A percentile compares a stretch with the other conserved stretches of the same genome.
These are phyloP conservation scores for Melolontha melolontha DNA, from an alignment of 2,888 invertebrate species.

Conservation along the genomic window DNA sequence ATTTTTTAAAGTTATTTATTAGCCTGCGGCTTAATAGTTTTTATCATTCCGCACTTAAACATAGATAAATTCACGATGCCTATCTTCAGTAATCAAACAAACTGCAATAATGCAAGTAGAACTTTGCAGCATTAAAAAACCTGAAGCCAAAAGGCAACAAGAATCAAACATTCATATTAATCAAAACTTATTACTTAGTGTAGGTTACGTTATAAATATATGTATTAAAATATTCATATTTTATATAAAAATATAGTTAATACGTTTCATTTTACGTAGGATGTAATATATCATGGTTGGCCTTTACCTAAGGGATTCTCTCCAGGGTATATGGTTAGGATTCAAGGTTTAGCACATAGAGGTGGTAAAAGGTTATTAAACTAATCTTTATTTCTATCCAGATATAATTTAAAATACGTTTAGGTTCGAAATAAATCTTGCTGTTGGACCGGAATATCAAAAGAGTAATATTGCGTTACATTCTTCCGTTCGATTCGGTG, in stretches of 20 bases:
- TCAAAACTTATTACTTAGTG: conserved; percentile 1
- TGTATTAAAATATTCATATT: no score
- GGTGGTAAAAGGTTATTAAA: conserved; percentile 30
- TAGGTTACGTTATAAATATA: background rate
- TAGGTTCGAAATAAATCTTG: conserved; percentile 34
- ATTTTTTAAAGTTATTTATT: background rate
- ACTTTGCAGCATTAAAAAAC: conserved; percentile 8
- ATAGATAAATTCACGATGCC: no score
- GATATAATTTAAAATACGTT: background rate
- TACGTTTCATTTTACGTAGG: background rate
- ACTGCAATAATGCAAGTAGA: conserved; percentile 12
- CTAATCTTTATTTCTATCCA: background rate
- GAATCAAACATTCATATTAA: background rate
- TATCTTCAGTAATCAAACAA: no score
- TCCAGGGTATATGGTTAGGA: conserved; percentile 32
- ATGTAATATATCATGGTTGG: conserved; percentile 11
- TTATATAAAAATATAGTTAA: no score
- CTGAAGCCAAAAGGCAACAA: background rate
- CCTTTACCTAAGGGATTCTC: conserved; percentile 27
- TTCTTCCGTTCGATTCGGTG: conserved; percentile 23
- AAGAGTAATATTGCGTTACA: conserved; percentile 27
- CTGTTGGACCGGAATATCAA: conserved; percentile 30
- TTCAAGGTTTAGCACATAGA: conserved; percentile 24
- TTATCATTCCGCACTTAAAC: no score
- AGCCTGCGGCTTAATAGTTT: no score